A percentile compares a stretch with the other conserved stretches of the same genome.
Conservation (phyloP, 2,113 vertebrate genomes). For the Phalacrocorax brasilianus region DNA sequence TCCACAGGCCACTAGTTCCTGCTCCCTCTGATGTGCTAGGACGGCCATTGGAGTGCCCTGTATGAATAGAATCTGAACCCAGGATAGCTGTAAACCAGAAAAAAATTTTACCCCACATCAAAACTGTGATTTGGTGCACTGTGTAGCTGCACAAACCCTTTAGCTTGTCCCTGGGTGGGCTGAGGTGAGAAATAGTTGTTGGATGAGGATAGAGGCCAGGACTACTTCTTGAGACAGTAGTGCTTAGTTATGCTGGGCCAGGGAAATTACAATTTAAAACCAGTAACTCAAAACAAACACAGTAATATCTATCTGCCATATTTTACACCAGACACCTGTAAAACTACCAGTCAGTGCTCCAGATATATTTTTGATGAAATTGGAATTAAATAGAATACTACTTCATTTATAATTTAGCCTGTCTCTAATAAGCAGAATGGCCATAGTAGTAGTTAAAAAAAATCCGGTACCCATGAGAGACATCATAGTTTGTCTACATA, state of each 20-base stretch:
- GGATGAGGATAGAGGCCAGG: neutral
- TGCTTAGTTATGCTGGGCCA: neutral
- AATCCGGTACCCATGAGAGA: neutral
- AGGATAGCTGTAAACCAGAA: neutral
- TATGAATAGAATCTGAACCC: neutral
- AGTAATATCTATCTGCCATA: neutral
- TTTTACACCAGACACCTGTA: neutral
- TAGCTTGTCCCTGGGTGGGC: neutral
- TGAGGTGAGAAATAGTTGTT: neutral
- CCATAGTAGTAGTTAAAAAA: neutral
- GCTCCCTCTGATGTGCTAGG: neutral
- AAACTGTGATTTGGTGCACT: neutral
- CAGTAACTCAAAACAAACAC: neutral
- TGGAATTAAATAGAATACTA: neutral
- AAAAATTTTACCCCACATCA: fast-evolving
- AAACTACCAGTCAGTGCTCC: neutral
- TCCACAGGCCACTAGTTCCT: neutral
- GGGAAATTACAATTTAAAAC: neutral
- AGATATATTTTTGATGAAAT: neutral
- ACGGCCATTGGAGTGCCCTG: neutral
- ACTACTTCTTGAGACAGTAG: neutral
- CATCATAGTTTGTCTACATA: neutral
- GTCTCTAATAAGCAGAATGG: neutral
- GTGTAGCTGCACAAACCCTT: neutral
- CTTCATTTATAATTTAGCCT: neutral